These are phyloP conservation scores for Varanus komodoensis DNA, from an alignment of 2,113 vertebrate genomes.

Conservation along the genomic window DNA sequence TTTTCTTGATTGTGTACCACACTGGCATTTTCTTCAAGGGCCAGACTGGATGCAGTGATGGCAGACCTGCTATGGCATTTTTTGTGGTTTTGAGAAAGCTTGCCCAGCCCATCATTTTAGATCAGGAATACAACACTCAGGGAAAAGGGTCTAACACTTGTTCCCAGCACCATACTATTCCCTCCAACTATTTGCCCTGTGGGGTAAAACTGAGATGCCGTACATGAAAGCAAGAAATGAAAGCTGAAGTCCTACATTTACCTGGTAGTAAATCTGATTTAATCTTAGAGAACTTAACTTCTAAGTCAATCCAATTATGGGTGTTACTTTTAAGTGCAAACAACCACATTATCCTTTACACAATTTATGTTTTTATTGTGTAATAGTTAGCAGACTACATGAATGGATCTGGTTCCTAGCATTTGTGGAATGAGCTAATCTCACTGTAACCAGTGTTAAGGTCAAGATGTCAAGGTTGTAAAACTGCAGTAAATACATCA, in stretches of 20 bases:
- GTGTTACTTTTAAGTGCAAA: background rate
- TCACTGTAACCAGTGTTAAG: background rate
- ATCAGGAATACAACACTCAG: background rate
- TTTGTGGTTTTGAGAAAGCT: background rate
- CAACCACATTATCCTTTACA: background rate
- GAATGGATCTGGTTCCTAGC: background rate
- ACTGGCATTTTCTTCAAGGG: background rate
- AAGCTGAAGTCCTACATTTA: background rate
- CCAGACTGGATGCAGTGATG: background rate
- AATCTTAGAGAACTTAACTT: background rate
- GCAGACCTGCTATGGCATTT: background rate
- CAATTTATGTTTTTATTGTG: background rate
- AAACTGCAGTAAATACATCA: background rate
- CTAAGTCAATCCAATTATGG: background rate
- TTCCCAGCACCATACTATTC: background rate
- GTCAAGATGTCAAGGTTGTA: slow-evolving; percentile 3
- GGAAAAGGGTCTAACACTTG: background rate
- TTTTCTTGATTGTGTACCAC: background rate
- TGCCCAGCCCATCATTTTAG: background rate
- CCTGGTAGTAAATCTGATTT: background rate
- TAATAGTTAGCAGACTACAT: background rate
- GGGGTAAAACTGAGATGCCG: background rate
- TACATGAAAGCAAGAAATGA: background rate
- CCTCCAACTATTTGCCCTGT: background rate
- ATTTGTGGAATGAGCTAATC: background rate